Evolutionary conservation across 2,113 vertebrate species (phyloP).

Genomic region (Prunella himalayana): DNA sequence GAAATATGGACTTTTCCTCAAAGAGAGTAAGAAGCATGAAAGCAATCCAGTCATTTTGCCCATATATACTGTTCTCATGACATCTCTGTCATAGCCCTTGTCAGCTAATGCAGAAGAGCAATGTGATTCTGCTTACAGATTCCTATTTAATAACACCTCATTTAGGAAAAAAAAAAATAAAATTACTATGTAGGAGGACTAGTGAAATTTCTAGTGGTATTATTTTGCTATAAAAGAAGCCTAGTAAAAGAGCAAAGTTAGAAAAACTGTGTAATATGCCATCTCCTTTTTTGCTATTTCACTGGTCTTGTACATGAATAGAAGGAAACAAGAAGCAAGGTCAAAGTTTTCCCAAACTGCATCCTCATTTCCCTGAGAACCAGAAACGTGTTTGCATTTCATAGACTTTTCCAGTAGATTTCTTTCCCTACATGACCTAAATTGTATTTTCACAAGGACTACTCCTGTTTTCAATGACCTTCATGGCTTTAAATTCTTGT

Average conservation of each 20-base stretch:
- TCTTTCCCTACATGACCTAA: background rate
- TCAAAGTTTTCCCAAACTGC: background rate
- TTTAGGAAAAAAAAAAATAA: background rate
- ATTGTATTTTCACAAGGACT: background rate
- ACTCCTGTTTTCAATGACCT: background rate
- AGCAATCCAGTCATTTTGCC: background rate
- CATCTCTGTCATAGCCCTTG: background rate
- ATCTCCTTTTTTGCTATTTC: background rate
- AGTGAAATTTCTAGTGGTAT: background rate
- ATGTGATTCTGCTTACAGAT: background rate
- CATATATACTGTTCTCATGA: background rate
- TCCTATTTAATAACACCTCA: background rate
- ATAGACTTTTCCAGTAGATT: background rate
- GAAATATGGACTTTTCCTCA: background rate
- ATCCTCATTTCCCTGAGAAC: background rate
- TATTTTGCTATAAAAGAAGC: background rate
- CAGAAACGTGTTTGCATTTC: background rate
- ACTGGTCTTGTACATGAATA: background rate
- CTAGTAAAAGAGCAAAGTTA: background rate
- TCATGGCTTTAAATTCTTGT: background rate
- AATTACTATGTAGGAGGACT: background rate
- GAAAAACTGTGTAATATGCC: background rate
- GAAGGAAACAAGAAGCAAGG: background rate
- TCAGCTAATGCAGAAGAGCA: background rate
- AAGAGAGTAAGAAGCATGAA: background rate